phyloP scores from a whole-genome alignment of 2,113 vertebrate genomes.

The Colinus virginianus region DNA sequence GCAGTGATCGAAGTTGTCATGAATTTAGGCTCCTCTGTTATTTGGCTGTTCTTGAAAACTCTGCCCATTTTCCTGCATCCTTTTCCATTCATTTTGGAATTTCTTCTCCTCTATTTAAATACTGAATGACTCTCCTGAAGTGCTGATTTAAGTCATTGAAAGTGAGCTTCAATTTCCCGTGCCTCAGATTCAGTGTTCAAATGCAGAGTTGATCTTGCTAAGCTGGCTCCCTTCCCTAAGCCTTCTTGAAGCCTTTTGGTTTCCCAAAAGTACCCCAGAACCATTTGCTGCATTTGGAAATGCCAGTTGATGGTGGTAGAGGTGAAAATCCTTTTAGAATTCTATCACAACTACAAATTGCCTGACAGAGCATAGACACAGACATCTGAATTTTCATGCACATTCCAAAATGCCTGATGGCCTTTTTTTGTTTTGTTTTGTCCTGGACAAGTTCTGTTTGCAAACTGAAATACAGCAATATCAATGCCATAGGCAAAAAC shows the following conservation, averaged over 20 bases:
- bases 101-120: not conserved
- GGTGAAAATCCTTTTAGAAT: not conserved
- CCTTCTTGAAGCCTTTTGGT: not conserved
- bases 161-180: not conserved
- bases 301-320: not conserved
- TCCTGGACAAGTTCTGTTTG: not conserved
- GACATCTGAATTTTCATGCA: not conserved
- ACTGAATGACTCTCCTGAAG: not conserved
- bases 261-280: not conserved
- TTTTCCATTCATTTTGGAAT: not conserved
- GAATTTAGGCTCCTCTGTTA: not conserved
- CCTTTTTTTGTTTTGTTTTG: no score
- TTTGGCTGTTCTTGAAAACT: not conserved
- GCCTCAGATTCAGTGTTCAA: not conserved
- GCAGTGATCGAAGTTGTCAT: not conserved
- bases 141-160: not conserved
- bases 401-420: not conserved
- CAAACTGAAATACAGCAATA: conserved; percentile 12
- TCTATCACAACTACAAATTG: not conserved
- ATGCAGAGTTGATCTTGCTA: not conserved
- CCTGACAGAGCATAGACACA: not conserved
- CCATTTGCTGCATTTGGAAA: not conserved
- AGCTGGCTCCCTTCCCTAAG: not conserved
- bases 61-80: not conserved
- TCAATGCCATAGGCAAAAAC: conserved; percentile 20